A percentile compares a stretch with the other conserved stretches of the same genome.
Conservation (phyloP, 2,888 invertebrate species). For the Tetanocera ferruginea region DNA sequence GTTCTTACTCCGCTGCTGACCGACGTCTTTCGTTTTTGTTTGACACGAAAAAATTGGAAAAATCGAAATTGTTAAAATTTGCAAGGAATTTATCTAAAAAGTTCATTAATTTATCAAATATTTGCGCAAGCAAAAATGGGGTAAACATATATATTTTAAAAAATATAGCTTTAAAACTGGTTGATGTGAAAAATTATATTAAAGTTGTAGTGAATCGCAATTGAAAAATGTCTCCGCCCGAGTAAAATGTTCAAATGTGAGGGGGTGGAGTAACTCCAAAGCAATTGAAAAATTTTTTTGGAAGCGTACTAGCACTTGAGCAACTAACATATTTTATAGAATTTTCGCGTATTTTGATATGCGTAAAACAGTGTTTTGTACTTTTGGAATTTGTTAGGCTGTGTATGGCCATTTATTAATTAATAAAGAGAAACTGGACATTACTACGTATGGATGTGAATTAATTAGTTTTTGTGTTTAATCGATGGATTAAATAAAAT, state of each 20-base stretch:
- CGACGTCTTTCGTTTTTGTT: constrained; percentile 40
- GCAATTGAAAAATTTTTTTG: no score
- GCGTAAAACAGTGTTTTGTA: no score
- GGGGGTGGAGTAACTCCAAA: not conserved
- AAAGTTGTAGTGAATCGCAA: not conserved
- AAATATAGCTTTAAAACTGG: not conserved
- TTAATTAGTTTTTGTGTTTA: no score
- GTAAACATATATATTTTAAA: constrained; percentile 11
- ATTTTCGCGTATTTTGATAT: no score
- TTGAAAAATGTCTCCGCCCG: constrained; percentile 27
- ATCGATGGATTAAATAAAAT: no score
- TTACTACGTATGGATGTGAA: no score
- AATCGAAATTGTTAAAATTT: constrained; percentile 50
- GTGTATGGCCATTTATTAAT: no score
- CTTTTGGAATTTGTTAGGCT: no score
- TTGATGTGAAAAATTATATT: not conserved
- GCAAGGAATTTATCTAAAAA: constrained; percentile 19
- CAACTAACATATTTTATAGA: no score
- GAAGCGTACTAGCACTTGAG: no score
- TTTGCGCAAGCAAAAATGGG: constrained; percentile 15
- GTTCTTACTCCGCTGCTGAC: not conserved
- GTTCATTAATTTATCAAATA: not conserved
- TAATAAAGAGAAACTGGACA: no score
- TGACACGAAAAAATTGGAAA: constrained; percentile 51
- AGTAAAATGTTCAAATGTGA: not conserved